phyloP scores from a whole-genome alignment of 2,797 vertebrate genomes.

The Esox lucius region DNA sequence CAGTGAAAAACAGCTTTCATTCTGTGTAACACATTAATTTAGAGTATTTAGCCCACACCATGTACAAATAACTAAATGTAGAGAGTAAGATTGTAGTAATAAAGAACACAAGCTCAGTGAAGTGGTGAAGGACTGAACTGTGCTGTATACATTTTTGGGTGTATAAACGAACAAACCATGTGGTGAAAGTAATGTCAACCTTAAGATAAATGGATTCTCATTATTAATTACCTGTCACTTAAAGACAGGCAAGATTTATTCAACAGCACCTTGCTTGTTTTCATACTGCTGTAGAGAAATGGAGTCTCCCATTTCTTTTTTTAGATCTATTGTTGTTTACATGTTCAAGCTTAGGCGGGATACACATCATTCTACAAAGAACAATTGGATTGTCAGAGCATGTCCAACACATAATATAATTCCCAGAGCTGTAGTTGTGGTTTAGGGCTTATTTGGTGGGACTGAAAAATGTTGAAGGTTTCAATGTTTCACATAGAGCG shows the following conservation, averaged over 20 bases:
- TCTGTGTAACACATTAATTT: not conserved
- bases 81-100: not conserved
- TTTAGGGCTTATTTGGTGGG: not conserved
- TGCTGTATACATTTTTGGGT: slow-evolving; percentile 18
- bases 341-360: not conserved
- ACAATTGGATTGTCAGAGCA: slow-evolving; percentile 18
- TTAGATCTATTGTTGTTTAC: not conserved
- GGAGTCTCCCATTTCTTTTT: not conserved
- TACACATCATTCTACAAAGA: not conserved
- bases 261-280: slow-evolving; percentile 30
- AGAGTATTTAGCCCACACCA: too few relatives aligned
- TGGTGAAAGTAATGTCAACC: slow-evolving; percentile 37
- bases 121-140: not conserved
- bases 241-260: slow-evolving; percentile 33
- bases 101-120: not conserved
- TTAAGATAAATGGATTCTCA: slow-evolving; percentile 28
- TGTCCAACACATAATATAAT: not conserved
- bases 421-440: not conserved
- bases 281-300: slow-evolving; percentile 34
- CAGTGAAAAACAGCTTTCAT: slow-evolving; percentile 16
- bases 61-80: not conserved
- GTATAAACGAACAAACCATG: slow-evolving; percentile 20
- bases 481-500: not conserved
- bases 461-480: not conserved
- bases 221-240: slow-evolving; percentile 18